Evolutionary conservation across 2,797 vertebrate genomes (phyloP).

Genomic region (Lophotriccus pileatus): DNA sequence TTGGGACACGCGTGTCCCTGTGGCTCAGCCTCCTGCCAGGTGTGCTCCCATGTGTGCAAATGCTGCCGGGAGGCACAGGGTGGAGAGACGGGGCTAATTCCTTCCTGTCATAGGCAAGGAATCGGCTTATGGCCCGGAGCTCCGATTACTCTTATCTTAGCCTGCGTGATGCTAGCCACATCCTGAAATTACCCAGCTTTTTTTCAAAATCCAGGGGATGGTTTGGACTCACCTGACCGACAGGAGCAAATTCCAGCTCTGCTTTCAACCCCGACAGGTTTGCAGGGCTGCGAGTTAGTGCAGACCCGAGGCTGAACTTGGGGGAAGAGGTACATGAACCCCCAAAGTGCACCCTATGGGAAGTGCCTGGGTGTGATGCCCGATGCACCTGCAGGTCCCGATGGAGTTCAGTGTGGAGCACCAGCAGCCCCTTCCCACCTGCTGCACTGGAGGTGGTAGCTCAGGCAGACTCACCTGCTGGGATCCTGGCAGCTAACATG

Average conservation of each 20-base stretch:
- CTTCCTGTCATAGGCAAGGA: conserved; percentile 28
- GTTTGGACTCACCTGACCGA: background rate
- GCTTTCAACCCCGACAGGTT: background rate
- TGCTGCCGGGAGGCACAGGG: background rate
- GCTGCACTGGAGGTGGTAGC: accelerated
- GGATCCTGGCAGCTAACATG: background rate
- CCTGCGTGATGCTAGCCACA: background rate
- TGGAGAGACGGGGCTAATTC: background rate
- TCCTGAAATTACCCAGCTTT: conserved; percentile 21
- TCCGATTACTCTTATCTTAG: conserved; percentile 45
- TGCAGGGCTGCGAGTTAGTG: accelerated
- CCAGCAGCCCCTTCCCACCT: background rate
- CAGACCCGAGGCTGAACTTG: background rate
- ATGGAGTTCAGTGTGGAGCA: background rate
- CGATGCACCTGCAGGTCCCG: accelerated
- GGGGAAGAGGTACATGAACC: background rate
- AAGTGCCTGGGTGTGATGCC: background rate
- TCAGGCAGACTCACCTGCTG: background rate
- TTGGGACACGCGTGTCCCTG: accelerated
- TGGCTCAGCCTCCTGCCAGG: background rate
- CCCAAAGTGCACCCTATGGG: background rate
- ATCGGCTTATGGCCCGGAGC: conserved; percentile 38
- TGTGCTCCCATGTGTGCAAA: background rate
- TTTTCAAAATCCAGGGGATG: background rate
- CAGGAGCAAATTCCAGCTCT: background rate